These are phyloP conservation scores for Podarcis muralis DNA, from an alignment of 2,113 vertebrate genomes.

Conservation along the genomic window DNA sequence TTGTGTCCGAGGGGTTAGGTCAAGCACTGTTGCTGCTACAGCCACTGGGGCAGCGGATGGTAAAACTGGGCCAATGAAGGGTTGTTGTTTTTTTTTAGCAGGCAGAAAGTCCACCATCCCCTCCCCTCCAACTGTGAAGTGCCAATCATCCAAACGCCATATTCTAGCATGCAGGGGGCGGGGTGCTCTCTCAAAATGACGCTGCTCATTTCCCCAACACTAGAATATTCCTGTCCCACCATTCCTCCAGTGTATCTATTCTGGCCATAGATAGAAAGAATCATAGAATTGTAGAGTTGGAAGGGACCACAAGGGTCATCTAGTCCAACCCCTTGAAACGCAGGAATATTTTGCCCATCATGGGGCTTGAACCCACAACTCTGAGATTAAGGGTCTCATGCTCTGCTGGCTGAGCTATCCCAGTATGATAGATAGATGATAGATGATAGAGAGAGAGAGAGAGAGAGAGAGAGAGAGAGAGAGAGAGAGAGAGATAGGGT, in stretches of 20 bases:
- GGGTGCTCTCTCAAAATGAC: background rate
- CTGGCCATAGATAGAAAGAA: no score
- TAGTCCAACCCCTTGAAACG: no score
- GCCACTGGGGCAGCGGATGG: background rate
- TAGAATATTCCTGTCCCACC: background rate
- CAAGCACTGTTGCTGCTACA: background rate
- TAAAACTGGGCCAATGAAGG: background rate
- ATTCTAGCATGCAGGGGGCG: background rate
- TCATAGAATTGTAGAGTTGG: no score
- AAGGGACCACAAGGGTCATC: no score
- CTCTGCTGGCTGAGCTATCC: no score
- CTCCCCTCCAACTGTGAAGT: background rate
- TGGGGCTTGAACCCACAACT: no score
- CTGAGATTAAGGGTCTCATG: no score
- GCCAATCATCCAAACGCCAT: background rate
- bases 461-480: no score
- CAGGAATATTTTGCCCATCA: no score
- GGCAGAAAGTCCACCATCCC: no score
- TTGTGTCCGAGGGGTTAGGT: background rate
- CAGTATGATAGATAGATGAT: no score
- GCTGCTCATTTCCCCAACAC: background rate
- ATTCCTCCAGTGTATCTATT: background rate
- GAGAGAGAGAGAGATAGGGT: fast-evolving
- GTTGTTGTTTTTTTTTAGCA: background rate
- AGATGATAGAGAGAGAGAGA: no score